A percentile compares a stretch with the other conserved stretches of the same genome.
phyloP scores from a whole-genome alignment of 2,888 invertebrate genomes.

The Rhyacophila evoluta region DNA sequence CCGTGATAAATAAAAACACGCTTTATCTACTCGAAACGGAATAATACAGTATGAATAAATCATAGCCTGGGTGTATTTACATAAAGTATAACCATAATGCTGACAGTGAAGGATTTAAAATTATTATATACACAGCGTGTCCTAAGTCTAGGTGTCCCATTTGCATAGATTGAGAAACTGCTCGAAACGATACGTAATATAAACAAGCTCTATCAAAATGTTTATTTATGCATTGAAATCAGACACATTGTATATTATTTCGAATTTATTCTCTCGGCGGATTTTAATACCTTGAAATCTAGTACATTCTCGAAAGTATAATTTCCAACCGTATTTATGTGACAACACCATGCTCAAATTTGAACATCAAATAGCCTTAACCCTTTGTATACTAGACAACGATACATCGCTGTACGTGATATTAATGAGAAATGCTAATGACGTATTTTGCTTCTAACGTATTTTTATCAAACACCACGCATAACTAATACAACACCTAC shows the following conservation, averaged over 20 bases:
- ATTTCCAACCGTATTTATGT: too few relatives aligned
- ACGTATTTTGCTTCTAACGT: too few relatives aligned
- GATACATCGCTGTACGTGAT: too few relatives aligned
- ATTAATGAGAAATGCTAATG: too few relatives aligned
- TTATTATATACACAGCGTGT: neutral
- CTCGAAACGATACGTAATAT: neutral
- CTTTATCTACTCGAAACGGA: slow-evolving; percentile 3
- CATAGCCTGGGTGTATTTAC: neutral
- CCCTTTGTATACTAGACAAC: too few relatives aligned
- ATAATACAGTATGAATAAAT: slow-evolving; percentile 4
- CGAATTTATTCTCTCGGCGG: too few relatives aligned
- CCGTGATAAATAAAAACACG: slow-evolving; percentile 9
- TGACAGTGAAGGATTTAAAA: slow-evolving; percentile 6
- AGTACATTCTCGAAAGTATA: too few relatives aligned
- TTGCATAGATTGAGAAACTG: slow-evolving; percentile 9
- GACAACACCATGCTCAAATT: too few relatives aligned
- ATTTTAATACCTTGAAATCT: neutral
- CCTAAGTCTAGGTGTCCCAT: slow-evolving; percentile 1
- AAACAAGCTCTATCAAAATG: neutral
- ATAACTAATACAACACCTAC: too few relatives aligned
- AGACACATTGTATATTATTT: too few relatives aligned
- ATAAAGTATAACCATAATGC: neutral
- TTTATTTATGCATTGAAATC: neutral
- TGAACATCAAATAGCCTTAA: too few relatives aligned
- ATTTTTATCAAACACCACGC: too few relatives aligned